These are phyloP conservation scores for pig (Sus scrofa) DNA, from an alignment of 2,113 vertebrate genomes.

Conservation along the genomic window DNA sequence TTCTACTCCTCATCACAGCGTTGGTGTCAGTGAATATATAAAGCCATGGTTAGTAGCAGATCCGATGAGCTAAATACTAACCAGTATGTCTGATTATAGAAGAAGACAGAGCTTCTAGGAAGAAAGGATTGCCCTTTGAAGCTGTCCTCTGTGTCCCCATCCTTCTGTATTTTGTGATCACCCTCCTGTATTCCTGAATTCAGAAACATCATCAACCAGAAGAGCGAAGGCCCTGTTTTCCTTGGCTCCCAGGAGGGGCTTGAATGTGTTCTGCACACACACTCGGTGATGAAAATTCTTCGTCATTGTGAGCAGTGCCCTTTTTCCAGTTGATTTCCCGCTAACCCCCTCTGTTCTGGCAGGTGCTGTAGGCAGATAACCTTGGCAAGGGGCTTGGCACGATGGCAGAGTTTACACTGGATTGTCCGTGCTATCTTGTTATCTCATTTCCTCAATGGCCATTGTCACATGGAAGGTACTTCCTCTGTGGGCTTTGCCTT, in stretches of 20 bases:
- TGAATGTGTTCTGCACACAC: too few species aligned
- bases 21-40: accelerated
- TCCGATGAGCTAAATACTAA: not conserved
- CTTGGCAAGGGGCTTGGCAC: slow-evolving; percentile 25
- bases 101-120: not conserved
- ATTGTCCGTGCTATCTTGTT: not conserved
- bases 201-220: not conserved
- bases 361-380: not conserved
- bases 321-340: not conserved
- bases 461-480: slow-evolving; percentile 32
- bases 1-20: not conserved
- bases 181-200: not conserved
- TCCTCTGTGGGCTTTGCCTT: slow-evolving; percentile 48
- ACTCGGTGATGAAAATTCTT: not conserved
- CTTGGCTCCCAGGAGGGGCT: not conserved
- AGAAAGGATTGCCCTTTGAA: not conserved
- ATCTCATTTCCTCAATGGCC: slow-evolving; percentile 60
- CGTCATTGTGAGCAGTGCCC: not conserved
- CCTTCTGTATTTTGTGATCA: not conserved
- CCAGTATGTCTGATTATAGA: not conserved
- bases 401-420: not conserved
- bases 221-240: not conserved
- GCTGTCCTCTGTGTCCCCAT: not conserved
- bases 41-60: not conserved
- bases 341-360: not conserved